phyloP scores from a whole-genome alignment of 2,113 vertebrate species.

The Miniopterus natalensis region DNA sequence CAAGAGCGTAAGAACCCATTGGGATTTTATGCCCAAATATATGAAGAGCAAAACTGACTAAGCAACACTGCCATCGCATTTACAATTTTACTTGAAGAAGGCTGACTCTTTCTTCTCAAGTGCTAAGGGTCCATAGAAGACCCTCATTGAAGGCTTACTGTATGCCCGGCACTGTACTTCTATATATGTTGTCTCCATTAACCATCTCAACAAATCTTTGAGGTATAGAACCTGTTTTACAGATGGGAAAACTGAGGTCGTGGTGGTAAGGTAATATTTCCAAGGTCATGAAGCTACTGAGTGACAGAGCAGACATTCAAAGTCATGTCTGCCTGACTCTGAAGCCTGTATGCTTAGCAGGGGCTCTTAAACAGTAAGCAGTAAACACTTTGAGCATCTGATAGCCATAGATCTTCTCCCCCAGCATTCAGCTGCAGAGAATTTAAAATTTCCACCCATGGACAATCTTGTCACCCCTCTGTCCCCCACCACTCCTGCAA shows the following conservation, averaged over 20 bases:
- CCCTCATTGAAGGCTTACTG: neutral
- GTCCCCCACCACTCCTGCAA: neutral
- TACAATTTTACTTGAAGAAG: neutral
- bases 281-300: slow-evolving; percentile 18
- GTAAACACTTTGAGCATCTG: neutral
- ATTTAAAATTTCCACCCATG: neutral
- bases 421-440: neutral
- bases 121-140: neutral
- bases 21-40: neutral
- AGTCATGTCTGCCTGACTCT: neutral
- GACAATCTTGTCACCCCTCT: neutral
- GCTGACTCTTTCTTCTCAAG: neutral
- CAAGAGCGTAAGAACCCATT: neutral
- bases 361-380: neutral
- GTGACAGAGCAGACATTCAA: neutral
- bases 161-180: neutral
- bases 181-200: neutral
- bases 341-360: neutral
- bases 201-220: neutral
- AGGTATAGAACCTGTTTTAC: neutral
- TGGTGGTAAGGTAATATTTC: neutral
- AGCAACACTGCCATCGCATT: neutral
- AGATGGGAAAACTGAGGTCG: neutral
- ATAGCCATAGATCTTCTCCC: neutral
- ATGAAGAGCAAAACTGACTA: neutral